Evolutionary conservation across 1,140 invertebrate genomes (phyloP).

Genomic region (Brachionus calyciflorus): DNA sequence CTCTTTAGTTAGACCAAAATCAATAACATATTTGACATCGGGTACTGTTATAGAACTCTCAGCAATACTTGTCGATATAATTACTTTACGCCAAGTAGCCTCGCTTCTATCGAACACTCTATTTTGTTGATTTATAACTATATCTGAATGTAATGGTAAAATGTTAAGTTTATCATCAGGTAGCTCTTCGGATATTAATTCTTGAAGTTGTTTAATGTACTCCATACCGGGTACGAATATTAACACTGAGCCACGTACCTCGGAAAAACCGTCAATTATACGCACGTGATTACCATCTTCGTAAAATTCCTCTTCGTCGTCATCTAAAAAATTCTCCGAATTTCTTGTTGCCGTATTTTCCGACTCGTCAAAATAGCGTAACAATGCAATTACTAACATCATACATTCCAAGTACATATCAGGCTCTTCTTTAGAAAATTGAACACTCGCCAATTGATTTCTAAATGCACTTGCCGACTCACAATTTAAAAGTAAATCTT

Average conservation of each 20-base stretch:
- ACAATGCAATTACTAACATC: background rate
- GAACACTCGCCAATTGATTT: background rate
- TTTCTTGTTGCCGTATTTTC: background rate
- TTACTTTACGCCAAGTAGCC: constrained; percentile 56
- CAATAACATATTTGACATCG: constrained; percentile 69
- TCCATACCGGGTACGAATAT: constrained; percentile 68
- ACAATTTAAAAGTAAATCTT: background rate
- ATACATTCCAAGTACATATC: constrained; percentile 22
- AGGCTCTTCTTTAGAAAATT: constrained; percentile 1
- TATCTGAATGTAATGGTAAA: constrained; percentile 57
- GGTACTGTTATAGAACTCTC: constrained; percentile 61
- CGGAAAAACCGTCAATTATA: constrained; percentile 52
- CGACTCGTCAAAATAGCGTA: background rate
- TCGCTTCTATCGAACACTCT: constrained; percentile 53
- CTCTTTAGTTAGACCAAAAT: constrained; percentile 87
- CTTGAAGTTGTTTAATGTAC: constrained; percentile 50
- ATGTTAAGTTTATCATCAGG: constrained; percentile 46
- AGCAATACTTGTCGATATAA: constrained; percentile 61
- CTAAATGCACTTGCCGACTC: background rate
- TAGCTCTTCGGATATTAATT: constrained; percentile 42
- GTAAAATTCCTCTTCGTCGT: background rate
- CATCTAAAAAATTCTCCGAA: background rate
- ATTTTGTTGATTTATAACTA: constrained; percentile 56
- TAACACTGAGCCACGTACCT: constrained; percentile 65
- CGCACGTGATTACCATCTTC: constrained; percentile 48